Percentiles rank a stretch among this genome's conserved stretches.
Evolutionary conservation across 2,797 vertebrate genomes (phyloP).

Genomic region (Leuciscus waleckii): DNA sequence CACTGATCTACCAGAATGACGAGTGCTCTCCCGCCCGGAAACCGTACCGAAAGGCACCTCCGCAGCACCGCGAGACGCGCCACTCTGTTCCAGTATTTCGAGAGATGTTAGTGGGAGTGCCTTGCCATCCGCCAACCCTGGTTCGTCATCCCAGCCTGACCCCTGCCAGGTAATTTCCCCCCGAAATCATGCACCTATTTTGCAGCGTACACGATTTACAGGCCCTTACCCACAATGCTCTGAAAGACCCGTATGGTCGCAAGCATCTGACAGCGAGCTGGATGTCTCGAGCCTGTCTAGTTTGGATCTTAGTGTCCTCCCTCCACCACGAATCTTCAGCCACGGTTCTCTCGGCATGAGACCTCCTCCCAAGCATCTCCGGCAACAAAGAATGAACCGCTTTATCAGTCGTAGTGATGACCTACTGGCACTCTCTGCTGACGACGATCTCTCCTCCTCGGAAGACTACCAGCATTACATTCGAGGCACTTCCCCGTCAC

Average conservation of each 20-base stretch:
- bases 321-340: conserved; percentile 58
- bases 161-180: conserved; percentile 81
- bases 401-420: conserved; percentile 73
- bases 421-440: conserved; percentile 66
- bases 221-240: conserved; percentile 60
- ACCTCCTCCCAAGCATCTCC: conserved; percentile 5
- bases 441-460: conserved; percentile 53
- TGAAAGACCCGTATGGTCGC: conserved; percentile 71
- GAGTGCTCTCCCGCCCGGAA: conserved; percentile 87
- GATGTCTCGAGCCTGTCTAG: conserved; percentile 77
- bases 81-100: conserved; percentile 76
- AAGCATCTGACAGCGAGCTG: conserved; percentile 81
- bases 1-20: conserved; percentile 80
- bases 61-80: conserved; percentile 91
- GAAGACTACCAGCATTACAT: conserved; percentile 60
- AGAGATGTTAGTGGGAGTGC: conserved; percentile 78
- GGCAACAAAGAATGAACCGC: conserved; percentile 53
- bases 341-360: conserved; percentile 40
- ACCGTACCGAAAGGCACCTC: conserved; percentile 96
- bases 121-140: conserved; percentile 58
- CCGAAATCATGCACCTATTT: conserved; percentile 62
- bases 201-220: conserved; percentile 71
- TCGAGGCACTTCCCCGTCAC: conserved; percentile 64
- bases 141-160: conserved; percentile 62
- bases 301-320: conserved; percentile 67